Percentiles rank a stretch among this genome's conserved stretches.
These are phyloP conservation scores for Chrysochloris asiatica DNA, from an alignment of 2,113 vertebrate species.

Conservation along the genomic window DNA sequence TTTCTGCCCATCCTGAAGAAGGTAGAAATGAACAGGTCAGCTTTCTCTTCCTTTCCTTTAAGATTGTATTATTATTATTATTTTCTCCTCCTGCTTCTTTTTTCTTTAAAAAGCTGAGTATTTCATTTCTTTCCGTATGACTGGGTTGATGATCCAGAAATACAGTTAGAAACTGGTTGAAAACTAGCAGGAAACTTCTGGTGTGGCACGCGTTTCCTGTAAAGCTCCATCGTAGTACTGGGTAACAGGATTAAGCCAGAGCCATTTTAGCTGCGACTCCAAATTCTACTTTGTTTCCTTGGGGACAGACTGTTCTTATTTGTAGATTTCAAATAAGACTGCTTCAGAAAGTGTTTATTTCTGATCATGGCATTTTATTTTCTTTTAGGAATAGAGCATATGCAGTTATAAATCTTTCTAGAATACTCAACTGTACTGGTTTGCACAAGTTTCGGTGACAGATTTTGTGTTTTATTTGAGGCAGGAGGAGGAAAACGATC, in stretches of 20 bases:
- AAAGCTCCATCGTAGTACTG: conserved; percentile 37
- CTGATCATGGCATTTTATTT: neutral
- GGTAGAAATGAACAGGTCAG: conserved; percentile 43
- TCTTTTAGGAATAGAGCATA: neutral
- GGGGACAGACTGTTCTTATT: conserved; percentile 60
- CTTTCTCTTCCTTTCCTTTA: conserved; percentile 34
- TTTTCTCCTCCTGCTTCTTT: neutral
- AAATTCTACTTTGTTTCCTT: conserved; percentile 72
- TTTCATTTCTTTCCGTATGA: conserved; percentile 55
- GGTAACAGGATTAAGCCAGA: conserved; percentile 63
- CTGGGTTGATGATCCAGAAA: conserved; percentile 54
- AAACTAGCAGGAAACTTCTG: conserved; percentile 62
- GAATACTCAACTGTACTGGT: neutral
- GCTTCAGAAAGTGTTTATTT: neutral
- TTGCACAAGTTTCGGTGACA: conserved; percentile 33
- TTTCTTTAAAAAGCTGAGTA: neutral
- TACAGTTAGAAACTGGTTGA: conserved; percentile 39
- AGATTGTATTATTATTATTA: neutral
- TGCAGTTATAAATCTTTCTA: neutral
- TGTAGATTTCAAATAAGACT: conserved; percentile 20
- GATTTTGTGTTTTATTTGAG: neutral
- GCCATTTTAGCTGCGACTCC: conserved; percentile 62
- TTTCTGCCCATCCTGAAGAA: conserved; percentile 62
- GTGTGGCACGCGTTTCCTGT: conserved; percentile 80
- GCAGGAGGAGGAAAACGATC: conserved; percentile 13